phyloP scores from a whole-genome alignment of 2,888 invertebrate species.

The Amphipyra berbera region DNA sequence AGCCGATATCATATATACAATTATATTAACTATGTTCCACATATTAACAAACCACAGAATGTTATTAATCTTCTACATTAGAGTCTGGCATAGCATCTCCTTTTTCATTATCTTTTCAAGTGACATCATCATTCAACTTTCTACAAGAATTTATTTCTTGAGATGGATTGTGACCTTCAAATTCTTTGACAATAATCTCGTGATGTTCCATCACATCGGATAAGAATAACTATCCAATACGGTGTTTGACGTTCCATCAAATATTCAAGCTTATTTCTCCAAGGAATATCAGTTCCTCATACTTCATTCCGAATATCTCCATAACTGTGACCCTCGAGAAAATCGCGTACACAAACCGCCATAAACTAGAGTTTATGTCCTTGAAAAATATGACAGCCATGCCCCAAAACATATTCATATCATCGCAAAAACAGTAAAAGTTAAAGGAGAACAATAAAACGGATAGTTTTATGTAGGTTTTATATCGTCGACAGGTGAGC shows the following conservation, averaged over 20 bases:
- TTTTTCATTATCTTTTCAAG: not conserved
- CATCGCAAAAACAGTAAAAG: slow-evolving; percentile 73
- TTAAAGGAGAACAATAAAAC: slow-evolving; percentile 77
- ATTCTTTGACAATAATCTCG: slow-evolving; percentile 13
- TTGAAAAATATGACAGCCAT: slow-evolving; percentile 55
- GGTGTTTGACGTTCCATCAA: slow-evolving; percentile 33
- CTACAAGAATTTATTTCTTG: not conserved
- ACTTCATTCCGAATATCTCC: slow-evolving; percentile 32
- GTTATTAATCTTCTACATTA: no score
- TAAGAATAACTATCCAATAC: slow-evolving; percentile 16
- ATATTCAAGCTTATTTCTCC: slow-evolving; percentile 42
- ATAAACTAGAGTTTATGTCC: slow-evolving; percentile 54
- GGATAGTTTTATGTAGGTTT: slow-evolving; percentile 79
- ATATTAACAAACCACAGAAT: no score
- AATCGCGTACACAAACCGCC: slow-evolving; percentile 39
- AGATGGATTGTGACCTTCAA: not conserved
- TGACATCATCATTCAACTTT: not conserved
- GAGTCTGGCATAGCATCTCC: no score
- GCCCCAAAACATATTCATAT: slow-evolving; percentile 70
- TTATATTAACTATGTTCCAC: no score
- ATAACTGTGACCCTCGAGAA: slow-evolving; percentile 27
- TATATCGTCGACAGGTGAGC: slow-evolving; percentile 80
- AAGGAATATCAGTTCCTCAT: slow-evolving; percentile 39
- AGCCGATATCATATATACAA: no score
- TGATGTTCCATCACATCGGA: slow-evolving; percentile 5